Conservation (phyloP, 2,888 invertebrate species). For the Leptarthrus brevirostris region DNA sequence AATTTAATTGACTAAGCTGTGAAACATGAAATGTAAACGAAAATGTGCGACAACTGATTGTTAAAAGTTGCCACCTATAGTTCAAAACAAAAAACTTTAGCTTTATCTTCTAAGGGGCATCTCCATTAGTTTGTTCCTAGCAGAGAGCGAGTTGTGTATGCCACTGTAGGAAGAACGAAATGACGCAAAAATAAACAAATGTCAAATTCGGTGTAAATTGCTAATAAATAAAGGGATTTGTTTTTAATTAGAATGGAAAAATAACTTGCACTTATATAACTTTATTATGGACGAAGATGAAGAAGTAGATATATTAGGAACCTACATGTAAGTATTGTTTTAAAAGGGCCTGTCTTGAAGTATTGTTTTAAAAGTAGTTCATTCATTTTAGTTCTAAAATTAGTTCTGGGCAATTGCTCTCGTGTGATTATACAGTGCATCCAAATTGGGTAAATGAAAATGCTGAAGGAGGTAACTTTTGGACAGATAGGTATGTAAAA, state of each 20-base stretch:
- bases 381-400: conserved; percentile 54
- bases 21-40: too few species aligned
- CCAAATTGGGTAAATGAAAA: conserved; percentile 75
- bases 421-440: conserved; percentile 73
- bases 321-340: conserved; percentile 76
- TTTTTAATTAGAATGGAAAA: background rate
- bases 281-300: conserved; percentile 75
- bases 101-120: too few species aligned
- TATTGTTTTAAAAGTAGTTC: too few species aligned
- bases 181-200: background rate
- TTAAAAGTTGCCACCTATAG: too few species aligned
- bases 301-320: conserved; percentile 79
- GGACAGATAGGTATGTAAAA: conserved; percentile 51
- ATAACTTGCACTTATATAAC: background rate
- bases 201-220: background rate
- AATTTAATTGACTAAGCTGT: too few species aligned
- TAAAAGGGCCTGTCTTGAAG: background rate
- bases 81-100: too few species aligned
- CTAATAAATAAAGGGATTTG: background rate
- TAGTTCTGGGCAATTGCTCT: conserved; percentile 67
- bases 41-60: too few species aligned
- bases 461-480: conserved; percentile 62
- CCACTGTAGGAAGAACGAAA: too few species aligned
- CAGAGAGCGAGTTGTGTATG: too few species aligned
- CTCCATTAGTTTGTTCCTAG: too few species aligned